Conservation (phyloP, 37 sponge, comb jelly and placozoan species). For the Haliclona indistincta region DNA sequence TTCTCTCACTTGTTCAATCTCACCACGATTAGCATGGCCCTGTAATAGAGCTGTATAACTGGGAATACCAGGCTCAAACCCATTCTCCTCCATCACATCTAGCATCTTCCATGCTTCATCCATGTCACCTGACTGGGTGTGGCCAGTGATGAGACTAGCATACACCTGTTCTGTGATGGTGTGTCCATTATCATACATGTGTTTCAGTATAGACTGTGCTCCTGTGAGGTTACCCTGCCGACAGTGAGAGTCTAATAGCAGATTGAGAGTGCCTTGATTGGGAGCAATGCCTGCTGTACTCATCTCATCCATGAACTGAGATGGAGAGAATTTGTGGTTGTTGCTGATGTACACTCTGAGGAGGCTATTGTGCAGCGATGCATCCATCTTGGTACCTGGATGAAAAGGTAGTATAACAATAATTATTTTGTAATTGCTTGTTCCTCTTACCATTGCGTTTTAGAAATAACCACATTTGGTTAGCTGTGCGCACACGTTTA, state of each 20-base stretch:
- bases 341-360: too few relatives aligned
- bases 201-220: neutral
- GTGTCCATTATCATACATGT: neutral
- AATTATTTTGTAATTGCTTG: too few relatives aligned
- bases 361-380: too few relatives aligned
- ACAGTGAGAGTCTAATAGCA: neutral
- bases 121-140: neutral
- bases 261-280: neutral
- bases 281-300: neutral
- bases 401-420: too few relatives aligned
- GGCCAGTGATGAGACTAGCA: neutral
- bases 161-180: neutral
- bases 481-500: neutral
- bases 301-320: too few relatives aligned
- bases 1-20: neutral
- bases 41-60: neutral
- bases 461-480: too few relatives aligned
- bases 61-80: neutral
- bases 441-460: too few relatives aligned
- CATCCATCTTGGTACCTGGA: too few relatives aligned
- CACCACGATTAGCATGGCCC: neutral
- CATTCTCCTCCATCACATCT: neutral
- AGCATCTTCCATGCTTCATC: neutral
- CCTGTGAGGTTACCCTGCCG: neutral
- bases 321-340: too few relatives aligned